phyloP scores from a whole-genome alignment of 1,140 invertebrate genomes.

The Riptortus pedestris region DNA sequence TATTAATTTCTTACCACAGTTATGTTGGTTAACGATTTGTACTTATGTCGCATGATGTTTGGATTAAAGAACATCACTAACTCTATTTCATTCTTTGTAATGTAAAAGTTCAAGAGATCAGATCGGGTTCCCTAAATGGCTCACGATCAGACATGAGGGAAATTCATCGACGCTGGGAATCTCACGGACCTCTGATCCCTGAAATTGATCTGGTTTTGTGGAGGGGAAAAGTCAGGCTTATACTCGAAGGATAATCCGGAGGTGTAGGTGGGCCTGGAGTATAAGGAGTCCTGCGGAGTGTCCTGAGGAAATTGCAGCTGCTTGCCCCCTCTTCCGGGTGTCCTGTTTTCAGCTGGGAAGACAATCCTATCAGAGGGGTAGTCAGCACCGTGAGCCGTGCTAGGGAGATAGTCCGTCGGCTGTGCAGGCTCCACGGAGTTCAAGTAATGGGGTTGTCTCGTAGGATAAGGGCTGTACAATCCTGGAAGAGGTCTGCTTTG shows the following conservation, averaged over 20 bases:
- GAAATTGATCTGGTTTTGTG: conserved; percentile 22
- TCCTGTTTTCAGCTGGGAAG: conserved; percentile 33
- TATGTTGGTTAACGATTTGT: too few species aligned
- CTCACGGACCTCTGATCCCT: conserved; percentile 24
- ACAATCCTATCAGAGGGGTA: conserved; percentile 28
- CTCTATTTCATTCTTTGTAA: too few species aligned
- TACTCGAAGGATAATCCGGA: conserved; percentile 1
- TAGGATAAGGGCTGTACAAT: not conserved
- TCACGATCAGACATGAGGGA: too few species aligned
- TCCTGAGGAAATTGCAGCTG: not conserved
- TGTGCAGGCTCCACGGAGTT: not conserved
- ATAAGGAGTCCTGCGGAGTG: not conserved
- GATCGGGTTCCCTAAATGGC: too few species aligned
- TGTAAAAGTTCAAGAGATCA: too few species aligned
- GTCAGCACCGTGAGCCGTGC: not conserved
- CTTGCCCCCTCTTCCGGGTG: not conserved
- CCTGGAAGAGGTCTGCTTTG: not conserved
- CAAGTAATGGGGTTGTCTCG: not conserved
- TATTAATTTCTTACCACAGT: too few species aligned
- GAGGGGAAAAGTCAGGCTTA: conserved; percentile 9
- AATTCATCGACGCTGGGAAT: conserved; percentile 21
- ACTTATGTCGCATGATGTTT: too few species aligned
- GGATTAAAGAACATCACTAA: too few species aligned
- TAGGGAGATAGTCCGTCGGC: conserved; percentile 2
- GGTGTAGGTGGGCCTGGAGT: not conserved